phyloP scores from a whole-genome alignment of 2,888 invertebrate species.

The Euplexia lucipara region DNA sequence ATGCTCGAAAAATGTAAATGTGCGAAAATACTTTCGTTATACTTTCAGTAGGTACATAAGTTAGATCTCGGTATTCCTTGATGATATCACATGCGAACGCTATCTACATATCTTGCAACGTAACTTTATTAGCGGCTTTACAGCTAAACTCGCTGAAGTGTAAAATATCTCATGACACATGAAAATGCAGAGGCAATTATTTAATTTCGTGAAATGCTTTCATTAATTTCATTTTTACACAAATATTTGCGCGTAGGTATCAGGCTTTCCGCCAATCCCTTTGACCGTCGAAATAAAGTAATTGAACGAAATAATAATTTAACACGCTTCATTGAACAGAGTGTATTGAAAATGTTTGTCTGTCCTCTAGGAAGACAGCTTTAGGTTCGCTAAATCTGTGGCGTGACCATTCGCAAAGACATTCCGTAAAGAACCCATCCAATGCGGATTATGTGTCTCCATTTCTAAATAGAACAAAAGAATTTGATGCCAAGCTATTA shows the following conservation, averaged over 20 bases:
- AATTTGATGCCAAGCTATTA: slow-evolving; percentile 59
- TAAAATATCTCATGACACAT: slow-evolving; percentile 29
- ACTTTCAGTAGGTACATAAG: not conserved
- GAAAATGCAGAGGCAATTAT: slow-evolving; percentile 38
- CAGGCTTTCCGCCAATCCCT: not conserved
- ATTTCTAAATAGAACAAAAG: slow-evolving; percentile 70
- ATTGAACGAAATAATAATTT: slow-evolving; percentile 18
- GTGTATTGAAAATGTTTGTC: slow-evolving; percentile 13
- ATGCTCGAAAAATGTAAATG: slow-evolving; percentile 25
- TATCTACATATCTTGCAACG: slow-evolving; percentile 9
- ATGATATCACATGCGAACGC: not conserved
- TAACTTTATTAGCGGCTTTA: slow-evolving; percentile 9
- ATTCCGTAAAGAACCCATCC: slow-evolving; percentile 61
- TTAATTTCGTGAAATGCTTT: slow-evolving; percentile 21
- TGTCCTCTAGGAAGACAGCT: slow-evolving; percentile 12
- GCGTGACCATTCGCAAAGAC: slow-evolving; percentile 55
- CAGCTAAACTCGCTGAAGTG: slow-evolving; percentile 11
- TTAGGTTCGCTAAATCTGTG: slow-evolving; percentile 45
- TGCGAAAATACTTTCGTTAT: slow-evolving; percentile 11
- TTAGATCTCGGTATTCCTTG: not conserved
- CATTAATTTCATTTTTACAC: slow-evolving; percentile 2
- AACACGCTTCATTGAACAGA: slow-evolving; percentile 10
- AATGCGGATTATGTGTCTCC: slow-evolving; percentile 68
- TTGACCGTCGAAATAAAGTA: slow-evolving; percentile 16
- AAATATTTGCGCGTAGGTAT: slow-evolving; percentile 25